phyloP scores from a whole-genome alignment of 2,797 vertebrate genomes.

The Helicolenus hilgendorfi region DNA sequence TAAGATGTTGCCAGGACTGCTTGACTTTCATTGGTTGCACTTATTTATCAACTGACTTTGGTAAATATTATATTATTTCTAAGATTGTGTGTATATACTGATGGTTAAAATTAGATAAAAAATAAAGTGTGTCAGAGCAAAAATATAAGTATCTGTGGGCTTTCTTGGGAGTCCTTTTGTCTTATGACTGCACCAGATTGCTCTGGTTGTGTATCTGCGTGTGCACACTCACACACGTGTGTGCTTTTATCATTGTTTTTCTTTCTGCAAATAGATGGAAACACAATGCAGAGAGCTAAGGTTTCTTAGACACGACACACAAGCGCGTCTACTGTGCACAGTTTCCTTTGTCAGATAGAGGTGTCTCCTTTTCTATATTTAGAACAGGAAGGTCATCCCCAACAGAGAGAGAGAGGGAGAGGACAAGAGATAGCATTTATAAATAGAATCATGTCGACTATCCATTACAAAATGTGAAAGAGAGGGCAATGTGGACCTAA shows the following conservation, averaged over 20 bases:
- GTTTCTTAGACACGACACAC: constrained; percentile 20
- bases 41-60: background rate
- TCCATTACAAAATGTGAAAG: background rate
- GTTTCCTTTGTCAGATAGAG: constrained; percentile 45
- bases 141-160: background rate
- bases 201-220: constrained; percentile 5
- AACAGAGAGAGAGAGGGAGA: constrained; percentile 28
- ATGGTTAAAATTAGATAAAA: background rate
- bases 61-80: background rate
- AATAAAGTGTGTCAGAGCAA: background rate
- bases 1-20: background rate
- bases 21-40: background rate
- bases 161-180: background rate
- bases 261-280: constrained; percentile 6
- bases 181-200: background rate
- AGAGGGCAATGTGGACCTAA: background rate
- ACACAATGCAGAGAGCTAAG: constrained; percentile 13
- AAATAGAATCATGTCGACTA: constrained; percentile 18
- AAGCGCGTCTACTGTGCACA: background rate
- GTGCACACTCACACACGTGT: background rate
- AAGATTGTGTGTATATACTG: background rate
- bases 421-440: background rate
- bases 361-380: constrained; percentile 79
- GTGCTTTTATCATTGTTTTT: constrained; percentile 22
- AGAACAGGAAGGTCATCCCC: constrained; percentile 73